A percentile compares a stretch with the other conserved stretches of the same genome.
These are phyloP conservation scores for Miltochrista miniata DNA, from an alignment of 2,888 invertebrate genomes.

Conservation along the genomic window DNA sequence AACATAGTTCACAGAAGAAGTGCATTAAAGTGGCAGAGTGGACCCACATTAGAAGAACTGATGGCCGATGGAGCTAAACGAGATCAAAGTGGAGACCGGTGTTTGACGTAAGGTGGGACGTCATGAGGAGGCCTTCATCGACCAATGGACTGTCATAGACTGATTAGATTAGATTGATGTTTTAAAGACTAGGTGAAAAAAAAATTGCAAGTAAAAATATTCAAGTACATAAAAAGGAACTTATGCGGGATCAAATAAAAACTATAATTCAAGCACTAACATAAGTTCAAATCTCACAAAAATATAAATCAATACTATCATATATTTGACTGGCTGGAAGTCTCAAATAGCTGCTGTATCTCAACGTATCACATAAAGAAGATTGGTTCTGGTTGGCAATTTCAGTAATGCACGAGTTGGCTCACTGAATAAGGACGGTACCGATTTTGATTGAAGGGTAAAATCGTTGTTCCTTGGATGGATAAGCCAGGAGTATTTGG, in stretches of 20 bases:
- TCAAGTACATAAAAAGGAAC: too few species aligned
- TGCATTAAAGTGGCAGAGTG: too few species aligned
- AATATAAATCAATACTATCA: slow-evolving; percentile 34
- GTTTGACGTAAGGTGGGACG: too few species aligned
- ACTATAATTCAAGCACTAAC: neutral
- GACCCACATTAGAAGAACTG: too few species aligned
- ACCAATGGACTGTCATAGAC: too few species aligned
- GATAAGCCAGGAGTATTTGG: neutral
- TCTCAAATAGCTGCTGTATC: slow-evolving; percentile 50
- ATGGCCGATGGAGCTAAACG: too few species aligned
- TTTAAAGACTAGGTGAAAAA: too few species aligned
- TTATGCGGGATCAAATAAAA: neutral
- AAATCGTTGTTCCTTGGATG: slow-evolving; percentile 38
- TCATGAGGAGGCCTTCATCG: too few species aligned
- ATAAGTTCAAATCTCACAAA: slow-evolving; percentile 15
- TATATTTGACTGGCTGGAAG: slow-evolving; percentile 48
- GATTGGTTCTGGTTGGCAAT: slow-evolving; percentile 74
- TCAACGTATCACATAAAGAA: slow-evolving; percentile 68
- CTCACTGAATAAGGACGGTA: slow-evolving; percentile 55
- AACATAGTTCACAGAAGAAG: too few species aligned
- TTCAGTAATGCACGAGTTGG: slow-evolving; percentile 76
- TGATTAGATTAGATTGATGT: too few species aligned
- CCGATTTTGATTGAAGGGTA: slow-evolving; percentile 65
- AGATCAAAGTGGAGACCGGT: too few species aligned
- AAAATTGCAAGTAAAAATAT: too few species aligned